Percentiles rank a stretch among this genome's conserved stretches.
phyloP scores from a whole-genome alignment of 2,113 vertebrate genomes.

The Silurus meridionalis region DNA sequence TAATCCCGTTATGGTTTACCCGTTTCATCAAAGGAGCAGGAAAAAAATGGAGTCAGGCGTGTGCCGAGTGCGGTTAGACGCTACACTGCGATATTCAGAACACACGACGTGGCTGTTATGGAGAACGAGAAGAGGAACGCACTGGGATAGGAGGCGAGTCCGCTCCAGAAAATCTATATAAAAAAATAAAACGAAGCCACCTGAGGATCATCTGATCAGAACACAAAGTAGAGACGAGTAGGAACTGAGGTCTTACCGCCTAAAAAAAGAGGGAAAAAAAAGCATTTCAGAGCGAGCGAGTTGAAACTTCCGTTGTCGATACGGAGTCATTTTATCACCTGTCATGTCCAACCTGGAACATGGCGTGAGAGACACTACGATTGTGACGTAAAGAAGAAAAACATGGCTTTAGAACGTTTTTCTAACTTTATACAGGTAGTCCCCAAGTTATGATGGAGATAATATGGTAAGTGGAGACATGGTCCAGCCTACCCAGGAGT shows the following conservation, averaged over 20 bases:
- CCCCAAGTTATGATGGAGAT: no score
- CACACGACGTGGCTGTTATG: no score
- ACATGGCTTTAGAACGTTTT: background rate
- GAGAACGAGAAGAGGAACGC: background rate
- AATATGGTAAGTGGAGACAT: no score
- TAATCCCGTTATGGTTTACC: conserved; percentile 76
- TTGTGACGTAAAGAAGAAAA: background rate
- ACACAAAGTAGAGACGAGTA: no score
- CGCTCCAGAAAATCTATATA: background rate
- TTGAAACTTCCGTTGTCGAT: no score
- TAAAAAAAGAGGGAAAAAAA: no score
- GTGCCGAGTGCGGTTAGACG: conserved; percentile 54
- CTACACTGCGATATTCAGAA: conserved; percentile 68
- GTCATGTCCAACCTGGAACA: background rate
- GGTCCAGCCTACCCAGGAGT: no score
- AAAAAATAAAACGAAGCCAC: background rate
- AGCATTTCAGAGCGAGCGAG: no score
- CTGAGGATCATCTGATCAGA: background rate
- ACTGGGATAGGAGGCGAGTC: no score
- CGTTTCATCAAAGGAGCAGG: conserved; percentile 75
- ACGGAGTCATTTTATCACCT: no score
- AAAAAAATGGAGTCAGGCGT: conserved; percentile 47
- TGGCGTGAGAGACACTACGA: background rate
- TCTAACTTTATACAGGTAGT: background rate
- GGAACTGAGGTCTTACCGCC: no score